A percentile compares a stretch with the other conserved stretches of the same genome.
Evolutionary conservation across 2,113 vertebrate species (phyloP).

Genomic region (Globicephala melas): DNA sequence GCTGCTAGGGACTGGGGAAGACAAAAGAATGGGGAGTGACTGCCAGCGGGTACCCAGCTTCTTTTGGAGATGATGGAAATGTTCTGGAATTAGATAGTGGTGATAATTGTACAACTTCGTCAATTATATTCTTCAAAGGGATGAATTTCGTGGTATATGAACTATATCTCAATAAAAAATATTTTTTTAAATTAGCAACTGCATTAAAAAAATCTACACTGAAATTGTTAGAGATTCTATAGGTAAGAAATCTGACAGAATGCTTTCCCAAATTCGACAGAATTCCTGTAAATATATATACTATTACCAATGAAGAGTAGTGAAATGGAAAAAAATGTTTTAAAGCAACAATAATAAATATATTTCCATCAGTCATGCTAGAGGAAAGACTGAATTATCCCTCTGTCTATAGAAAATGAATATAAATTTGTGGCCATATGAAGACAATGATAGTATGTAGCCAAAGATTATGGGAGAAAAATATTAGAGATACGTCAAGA

Average conservation of each 20-base stretch:
- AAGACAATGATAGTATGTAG: background rate
- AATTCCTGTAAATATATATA: background rate
- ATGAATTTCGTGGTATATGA: background rate
- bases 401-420: background rate
- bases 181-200: conserved; percentile 30
- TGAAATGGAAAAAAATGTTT: background rate
- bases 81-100: background rate
- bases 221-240: background rate
- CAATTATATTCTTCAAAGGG: background rate
- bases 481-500: background rate
- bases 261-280: conserved; percentile 4
- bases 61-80: background rate
- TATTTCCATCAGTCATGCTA: background rate
- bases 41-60: background rate
- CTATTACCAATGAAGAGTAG: conserved; percentile 7
- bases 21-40: background rate
- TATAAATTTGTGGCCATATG: background rate
- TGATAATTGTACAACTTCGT: background rate
- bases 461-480: background rate
- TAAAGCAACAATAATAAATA: conserved; percentile 47
- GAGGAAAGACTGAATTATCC: background rate
- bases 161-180: conserved; percentile 29
- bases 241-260: background rate
- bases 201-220: background rate
- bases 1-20: background rate